These are phyloP conservation scores for Adrianichthys oophorus DNA, from an alignment of 2,797 vertebrate genomes.

Conservation along the genomic window DNA sequence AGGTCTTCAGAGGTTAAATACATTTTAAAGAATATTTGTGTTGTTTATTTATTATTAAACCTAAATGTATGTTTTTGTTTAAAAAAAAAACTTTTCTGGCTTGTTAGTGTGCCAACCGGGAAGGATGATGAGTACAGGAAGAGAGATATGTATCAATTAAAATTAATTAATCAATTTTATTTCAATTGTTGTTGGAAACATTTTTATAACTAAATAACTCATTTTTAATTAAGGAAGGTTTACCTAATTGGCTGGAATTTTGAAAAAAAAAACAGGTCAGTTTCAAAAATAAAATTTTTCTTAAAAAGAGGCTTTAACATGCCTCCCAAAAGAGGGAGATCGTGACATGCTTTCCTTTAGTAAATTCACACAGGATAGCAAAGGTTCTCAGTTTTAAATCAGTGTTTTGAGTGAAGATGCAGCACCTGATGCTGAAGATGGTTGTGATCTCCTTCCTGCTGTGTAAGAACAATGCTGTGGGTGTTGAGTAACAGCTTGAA, in stretches of 20 bases:
- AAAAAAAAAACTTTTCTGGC: no score
- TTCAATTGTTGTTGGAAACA: no score
- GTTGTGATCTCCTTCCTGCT: slow-evolving; percentile 39
- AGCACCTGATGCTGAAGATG: slow-evolving; percentile 38
- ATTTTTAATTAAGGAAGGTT: slow-evolving; percentile 14
- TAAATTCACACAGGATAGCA: slow-evolving; percentile 18
- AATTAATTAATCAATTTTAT: no score
- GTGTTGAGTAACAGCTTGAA: slow-evolving; percentile 32
- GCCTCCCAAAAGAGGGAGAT: slow-evolving; percentile 4
- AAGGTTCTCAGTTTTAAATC: slow-evolving; percentile 3
- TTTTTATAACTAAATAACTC: neutral
- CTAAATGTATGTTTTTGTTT: no score
- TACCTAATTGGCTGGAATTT: slow-evolving; percentile 8
- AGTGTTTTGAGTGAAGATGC: slow-evolving; percentile 19
- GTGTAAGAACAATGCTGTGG: slow-evolving; percentile 26
- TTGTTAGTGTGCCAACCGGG: no score
- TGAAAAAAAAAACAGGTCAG: slow-evolving; percentile 20
- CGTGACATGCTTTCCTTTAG: slow-evolving; percentile 3
- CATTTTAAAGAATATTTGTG: no score
- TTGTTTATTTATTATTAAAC: no score
- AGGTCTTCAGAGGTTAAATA: no score
- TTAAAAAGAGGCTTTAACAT: slow-evolving; percentile 13
- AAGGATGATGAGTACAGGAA: slow-evolving; percentile 1
- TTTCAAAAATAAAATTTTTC: slow-evolving; percentile 47
- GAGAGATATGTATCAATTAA: no score